Conservation (phyloP, 2,888 invertebrate species). For the Parnassius apollo region DNA sequence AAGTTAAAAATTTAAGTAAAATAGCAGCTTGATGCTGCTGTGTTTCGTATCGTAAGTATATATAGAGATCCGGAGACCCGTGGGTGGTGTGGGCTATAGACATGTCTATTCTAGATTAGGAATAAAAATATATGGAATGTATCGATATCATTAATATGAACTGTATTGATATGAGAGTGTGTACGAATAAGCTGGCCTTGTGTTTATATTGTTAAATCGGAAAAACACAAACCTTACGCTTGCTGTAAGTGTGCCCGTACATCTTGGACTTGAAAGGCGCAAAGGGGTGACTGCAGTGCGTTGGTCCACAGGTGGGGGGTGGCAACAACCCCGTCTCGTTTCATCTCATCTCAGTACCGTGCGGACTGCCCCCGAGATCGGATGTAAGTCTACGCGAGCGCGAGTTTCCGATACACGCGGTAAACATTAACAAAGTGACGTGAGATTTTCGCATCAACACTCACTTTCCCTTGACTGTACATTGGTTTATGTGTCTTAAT, state of each 20-base stretch:
- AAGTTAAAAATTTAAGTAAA: too few relatives aligned
- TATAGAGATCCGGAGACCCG: too few relatives aligned
- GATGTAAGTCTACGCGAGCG: slow-evolving; percentile 34
- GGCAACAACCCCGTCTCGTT: slow-evolving; percentile 38
- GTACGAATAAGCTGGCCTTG: too few relatives aligned
- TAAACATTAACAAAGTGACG: slow-evolving; percentile 17
- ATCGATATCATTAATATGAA: too few relatives aligned
- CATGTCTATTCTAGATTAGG: too few relatives aligned
- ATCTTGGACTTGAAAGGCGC: slow-evolving; percentile 56
- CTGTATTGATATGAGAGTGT: too few relatives aligned
- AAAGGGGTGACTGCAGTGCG: slow-evolving; percentile 75
- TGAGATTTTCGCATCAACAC: not conserved
- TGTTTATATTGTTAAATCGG: slow-evolving; percentile 1
- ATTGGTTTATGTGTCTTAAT: not conserved
- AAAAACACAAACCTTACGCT: slow-evolving; percentile 9
- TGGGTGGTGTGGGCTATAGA: too few relatives aligned
- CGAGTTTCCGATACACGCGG: slow-evolving; percentile 17
- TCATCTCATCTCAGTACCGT: slow-evolving; percentile 36
- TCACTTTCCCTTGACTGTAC: slow-evolving; percentile 7
- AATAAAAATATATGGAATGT: too few relatives aligned
- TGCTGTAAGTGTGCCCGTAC: slow-evolving; percentile 32
- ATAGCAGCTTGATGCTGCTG: too few relatives aligned
- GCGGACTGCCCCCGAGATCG: slow-evolving; percentile 43
- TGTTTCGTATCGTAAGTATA: too few relatives aligned
- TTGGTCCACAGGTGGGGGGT: slow-evolving; percentile 74